Evolutionary conservation across 92 coral and sea anemone genomes (phyloP).

Genomic region (Epizoanthus scotinus): DNA sequence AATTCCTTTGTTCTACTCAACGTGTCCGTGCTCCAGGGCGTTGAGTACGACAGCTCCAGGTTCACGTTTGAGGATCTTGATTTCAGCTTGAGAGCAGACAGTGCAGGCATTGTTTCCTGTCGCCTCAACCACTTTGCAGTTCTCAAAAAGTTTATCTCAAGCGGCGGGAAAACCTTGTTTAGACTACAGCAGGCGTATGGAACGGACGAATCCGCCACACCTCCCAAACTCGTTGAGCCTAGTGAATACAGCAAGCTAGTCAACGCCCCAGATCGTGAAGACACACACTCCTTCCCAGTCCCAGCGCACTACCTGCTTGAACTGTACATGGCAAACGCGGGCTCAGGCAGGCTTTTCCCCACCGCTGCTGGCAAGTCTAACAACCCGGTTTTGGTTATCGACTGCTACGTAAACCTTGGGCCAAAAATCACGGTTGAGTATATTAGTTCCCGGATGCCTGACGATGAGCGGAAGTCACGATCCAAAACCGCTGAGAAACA

Average conservation of each 20-base stretch:
- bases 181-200: constrained; percentile 62
- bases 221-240: constrained; percentile 32
- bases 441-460: constrained; percentile 58
- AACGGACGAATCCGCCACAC: constrained; percentile 53
- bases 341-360: constrained; percentile 82
- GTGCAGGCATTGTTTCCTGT: constrained; percentile 64
- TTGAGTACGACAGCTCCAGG: constrained; percentile 71
- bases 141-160: constrained; percentile 77
- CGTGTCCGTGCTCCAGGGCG: constrained; percentile 57
- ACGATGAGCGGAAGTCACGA: constrained; percentile 56
- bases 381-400: constrained; percentile 78
- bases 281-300: constrained; percentile 75
- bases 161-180: constrained; percentile 67
- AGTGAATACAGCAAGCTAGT: constrained; percentile 67
- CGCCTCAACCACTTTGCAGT: constrained; percentile 82
- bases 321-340: constrained; percentile 79
- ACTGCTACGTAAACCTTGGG: constrained; percentile 91
- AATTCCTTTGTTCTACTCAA: constrained; percentile 79
- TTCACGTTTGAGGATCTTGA: constrained; percentile 86
- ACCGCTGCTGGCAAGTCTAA: constrained; percentile 76
- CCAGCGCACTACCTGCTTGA: constrained; percentile 96
- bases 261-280: constrained; percentile 92
- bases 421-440: constrained; percentile 84
- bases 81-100: constrained; percentile 68
- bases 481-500: constrained; percentile 55